Conservation (phyloP, 2,113 vertebrate genomes). For the Sylvilagus bachmani region DNA sequence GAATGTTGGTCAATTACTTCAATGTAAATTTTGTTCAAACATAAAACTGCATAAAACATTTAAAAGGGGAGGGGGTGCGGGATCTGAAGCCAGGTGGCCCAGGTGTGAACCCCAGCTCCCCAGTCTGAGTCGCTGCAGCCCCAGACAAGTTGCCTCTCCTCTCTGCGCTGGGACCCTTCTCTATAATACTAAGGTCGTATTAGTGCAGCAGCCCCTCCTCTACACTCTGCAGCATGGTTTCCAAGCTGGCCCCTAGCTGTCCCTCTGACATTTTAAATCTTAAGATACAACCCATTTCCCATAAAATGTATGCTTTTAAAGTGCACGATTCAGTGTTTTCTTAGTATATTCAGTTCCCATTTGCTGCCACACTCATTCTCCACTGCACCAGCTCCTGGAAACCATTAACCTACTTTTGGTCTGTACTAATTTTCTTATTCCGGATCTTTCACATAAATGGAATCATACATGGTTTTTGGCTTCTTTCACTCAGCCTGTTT, state of each 20-base stretch:
- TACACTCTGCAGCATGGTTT: neutral
- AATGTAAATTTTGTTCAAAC: neutral
- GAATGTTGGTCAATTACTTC: neutral
- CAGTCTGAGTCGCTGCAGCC: neutral
- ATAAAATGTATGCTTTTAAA: neutral
- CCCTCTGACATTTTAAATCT: neutral
- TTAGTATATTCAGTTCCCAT: neutral
- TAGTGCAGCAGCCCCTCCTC: neutral
- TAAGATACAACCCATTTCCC: neutral
- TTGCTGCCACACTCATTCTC: neutral
- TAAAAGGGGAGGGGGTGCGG: no score
- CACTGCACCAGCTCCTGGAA: neutral
- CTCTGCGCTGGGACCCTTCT: neutral
- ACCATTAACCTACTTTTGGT: neutral
- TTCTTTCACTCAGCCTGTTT: neutral
- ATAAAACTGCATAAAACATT: neutral
- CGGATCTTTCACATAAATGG: neutral
- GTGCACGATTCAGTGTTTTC: neutral
- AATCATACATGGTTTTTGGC: no score
- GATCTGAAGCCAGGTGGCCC: neutral
- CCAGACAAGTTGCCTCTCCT: neutral
- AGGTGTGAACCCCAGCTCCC: neutral
- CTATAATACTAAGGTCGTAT: neutral
- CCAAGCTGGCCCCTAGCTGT: neutral
- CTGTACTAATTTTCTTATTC: neutral